Percentiles rank a stretch among this genome's conserved stretches.
Conservation (phyloP, 2,888 invertebrate species). For the Nymphalis c-album region DNA sequence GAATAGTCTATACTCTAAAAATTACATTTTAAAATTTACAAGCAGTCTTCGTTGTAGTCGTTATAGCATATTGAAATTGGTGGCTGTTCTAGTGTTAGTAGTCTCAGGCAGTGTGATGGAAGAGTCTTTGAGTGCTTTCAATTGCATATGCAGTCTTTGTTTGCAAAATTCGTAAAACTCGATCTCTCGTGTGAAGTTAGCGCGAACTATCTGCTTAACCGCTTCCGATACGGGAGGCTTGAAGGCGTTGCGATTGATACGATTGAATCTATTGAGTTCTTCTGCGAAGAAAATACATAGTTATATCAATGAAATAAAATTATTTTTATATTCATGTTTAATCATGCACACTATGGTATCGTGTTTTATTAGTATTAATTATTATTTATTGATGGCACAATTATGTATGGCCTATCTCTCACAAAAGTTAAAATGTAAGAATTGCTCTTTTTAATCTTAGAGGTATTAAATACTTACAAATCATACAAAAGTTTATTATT, state of each 20-base stretch:
- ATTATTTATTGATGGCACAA: no score
- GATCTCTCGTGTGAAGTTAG: constrained; percentile 93
- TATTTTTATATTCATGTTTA: no score
- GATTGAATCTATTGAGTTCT: constrained; percentile 87
- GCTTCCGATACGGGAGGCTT: constrained; percentile 93
- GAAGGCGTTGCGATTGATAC: constrained; percentile 92
- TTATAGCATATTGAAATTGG: constrained; percentile 19
- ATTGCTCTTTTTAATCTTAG: no score
- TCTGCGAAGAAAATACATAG: constrained; percentile 75
- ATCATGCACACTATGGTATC: no score
- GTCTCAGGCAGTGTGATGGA: constrained; percentile 56
- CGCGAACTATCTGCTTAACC: constrained; percentile 91
- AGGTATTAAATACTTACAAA: background rate
- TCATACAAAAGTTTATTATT: background rate
- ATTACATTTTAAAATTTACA: background rate
- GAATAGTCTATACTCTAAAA: no score
- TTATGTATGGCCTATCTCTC: no score
- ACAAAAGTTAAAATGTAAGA: no score
- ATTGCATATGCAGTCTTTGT: constrained; percentile 90
- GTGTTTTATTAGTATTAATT: background rate
- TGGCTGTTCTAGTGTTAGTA: constrained; percentile 32
- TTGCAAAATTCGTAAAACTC: constrained; percentile 95
- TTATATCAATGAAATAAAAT: background rate
- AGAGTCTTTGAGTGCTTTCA: constrained; percentile 85
- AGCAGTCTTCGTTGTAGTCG: constrained; percentile 13